phyloP scores from a whole-genome alignment of 1,140 invertebrate genomes.

The Eupristina koningsbergeri region DNA sequence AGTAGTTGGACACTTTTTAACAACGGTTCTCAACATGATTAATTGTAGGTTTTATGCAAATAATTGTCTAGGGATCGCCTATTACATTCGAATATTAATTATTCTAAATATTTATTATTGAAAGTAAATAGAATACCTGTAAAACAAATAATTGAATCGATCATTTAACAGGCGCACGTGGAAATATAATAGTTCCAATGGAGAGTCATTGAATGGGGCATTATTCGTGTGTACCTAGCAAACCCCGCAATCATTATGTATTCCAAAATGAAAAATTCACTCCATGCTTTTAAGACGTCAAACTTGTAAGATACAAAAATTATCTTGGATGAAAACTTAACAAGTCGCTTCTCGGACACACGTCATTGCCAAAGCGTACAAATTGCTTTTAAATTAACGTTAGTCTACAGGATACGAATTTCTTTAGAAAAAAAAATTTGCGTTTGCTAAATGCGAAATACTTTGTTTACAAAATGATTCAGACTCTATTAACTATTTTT shows the following conservation, averaged over 20 bases:
- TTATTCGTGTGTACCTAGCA: neutral
- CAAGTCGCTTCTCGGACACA: constrained; percentile 1
- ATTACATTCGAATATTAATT: neutral
- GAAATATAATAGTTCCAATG: neutral
- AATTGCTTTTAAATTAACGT: constrained; percentile 49
- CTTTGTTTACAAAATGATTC: constrained; percentile 29
- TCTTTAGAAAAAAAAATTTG: constrained; percentile 30
- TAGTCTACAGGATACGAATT: no score
- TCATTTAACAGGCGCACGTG: neutral
- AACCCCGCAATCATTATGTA: neutral
- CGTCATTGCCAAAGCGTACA: constrained; percentile 36
- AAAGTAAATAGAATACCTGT: neutral
- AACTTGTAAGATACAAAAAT: constrained; percentile 38
- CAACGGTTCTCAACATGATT: neutral
- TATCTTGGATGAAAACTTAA: constrained; percentile 38
- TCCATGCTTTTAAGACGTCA: constrained; percentile 28
- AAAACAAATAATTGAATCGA: neutral
- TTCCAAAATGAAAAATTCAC: constrained; percentile 26
- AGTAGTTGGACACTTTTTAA: neutral
- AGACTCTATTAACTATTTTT: constrained; percentile 25
- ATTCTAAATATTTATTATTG: neutral
- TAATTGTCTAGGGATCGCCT: neutral
- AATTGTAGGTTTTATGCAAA: neutral
- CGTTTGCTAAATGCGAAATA: neutral
- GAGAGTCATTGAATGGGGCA: neutral